A percentile compares a stretch with the other conserved stretches of the same genome.
These are phyloP conservation scores for Netelia fuscicornis DNA, from an alignment of 2,888 invertebrate species.

Conservation along the genomic window DNA sequence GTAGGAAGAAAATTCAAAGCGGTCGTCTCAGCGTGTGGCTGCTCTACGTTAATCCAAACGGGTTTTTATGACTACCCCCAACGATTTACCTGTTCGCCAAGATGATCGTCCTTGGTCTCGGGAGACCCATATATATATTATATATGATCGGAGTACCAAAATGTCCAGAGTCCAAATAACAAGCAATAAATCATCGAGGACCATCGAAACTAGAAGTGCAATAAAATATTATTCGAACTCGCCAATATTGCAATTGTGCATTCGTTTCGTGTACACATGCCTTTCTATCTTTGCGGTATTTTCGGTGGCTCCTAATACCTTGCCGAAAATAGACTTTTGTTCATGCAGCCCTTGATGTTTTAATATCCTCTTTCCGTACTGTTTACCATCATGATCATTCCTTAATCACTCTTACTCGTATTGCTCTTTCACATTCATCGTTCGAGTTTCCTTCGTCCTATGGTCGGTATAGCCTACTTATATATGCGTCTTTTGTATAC, in stretches of 20 bases:
- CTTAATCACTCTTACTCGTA: neutral
- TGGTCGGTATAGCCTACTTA: neutral
- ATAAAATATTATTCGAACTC: conserved; percentile 23
- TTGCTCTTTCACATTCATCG: neutral
- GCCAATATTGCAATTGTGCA: conserved; percentile 1
- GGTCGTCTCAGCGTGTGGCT: neutral
- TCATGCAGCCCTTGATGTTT: neutral
- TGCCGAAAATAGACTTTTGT: neutral
- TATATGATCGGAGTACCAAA: neutral
- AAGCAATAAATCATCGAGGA: conserved; percentile 22
- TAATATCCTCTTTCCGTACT: neutral
- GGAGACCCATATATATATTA: neutral
- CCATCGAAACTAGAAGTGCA: neutral
- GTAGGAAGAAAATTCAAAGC: neutral
- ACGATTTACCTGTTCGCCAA: conserved; percentile 14
- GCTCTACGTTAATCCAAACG: neutral
- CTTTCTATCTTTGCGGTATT: conserved; percentile 11
- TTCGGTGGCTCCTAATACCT: neutral
- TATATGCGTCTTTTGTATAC: too few species aligned
- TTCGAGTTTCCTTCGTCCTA: neutral
- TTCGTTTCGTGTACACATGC: neutral
- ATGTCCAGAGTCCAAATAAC: conserved; percentile 14
- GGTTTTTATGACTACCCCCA: conserved; percentile 5
- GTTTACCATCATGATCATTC: neutral
- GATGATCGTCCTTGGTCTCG: conserved; percentile 16